Evolutionary conservation across 2,113 vertebrate genomes (phyloP).

Genomic region (Nematolebias whitei): DNA sequence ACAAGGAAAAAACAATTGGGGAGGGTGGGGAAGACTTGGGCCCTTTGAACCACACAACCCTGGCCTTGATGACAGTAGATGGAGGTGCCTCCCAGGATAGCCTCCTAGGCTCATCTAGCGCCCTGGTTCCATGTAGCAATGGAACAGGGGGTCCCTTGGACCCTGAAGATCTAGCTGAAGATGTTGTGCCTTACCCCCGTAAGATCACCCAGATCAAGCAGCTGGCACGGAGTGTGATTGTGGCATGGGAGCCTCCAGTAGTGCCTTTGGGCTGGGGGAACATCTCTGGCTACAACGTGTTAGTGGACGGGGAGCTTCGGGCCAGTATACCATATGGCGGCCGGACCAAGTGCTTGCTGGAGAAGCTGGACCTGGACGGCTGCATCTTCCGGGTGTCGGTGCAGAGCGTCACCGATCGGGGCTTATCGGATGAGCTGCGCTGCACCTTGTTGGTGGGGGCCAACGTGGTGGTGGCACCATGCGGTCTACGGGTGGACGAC

Average conservation of each 20-base stretch:
- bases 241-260: slow-evolving; percentile 93
- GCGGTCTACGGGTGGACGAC: slow-evolving; percentile 87
- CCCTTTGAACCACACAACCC: slow-evolving; percentile 71
- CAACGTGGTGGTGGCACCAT: slow-evolving; percentile 91
- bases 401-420: slow-evolving; percentile 87
- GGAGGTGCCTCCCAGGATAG: slow-evolving; percentile 68
- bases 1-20: slow-evolving; percentile 81
- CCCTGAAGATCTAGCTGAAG: slow-evolving; percentile 89
- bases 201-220: slow-evolving; percentile 97
- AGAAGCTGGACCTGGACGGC: slow-evolving; percentile 90
- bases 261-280: slow-evolving; percentile 90
- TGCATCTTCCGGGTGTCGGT: slow-evolving; percentile 90
- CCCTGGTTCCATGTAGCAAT: slow-evolving; percentile 75
- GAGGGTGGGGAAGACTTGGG: slow-evolving; percentile 78
- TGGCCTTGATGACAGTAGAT: slow-evolving; percentile 67
- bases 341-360: slow-evolving; percentile 90
- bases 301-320: slow-evolving; percentile 89
- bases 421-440: slow-evolving; percentile 89
- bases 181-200: slow-evolving; percentile 96
- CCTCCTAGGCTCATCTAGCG: slow-evolving; percentile 54
- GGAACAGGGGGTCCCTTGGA: slow-evolving; percentile 84
- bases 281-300: slow-evolving; percentile 90
- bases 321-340: slow-evolving; percentile 82
- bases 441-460: slow-evolving; percentile 93
- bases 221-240: slow-evolving; percentile 95